Evolutionary conservation across 2,888 invertebrate species (phyloP), one percentile per base, ranked within the genome.

Genomic region (Scaptomyza tumidula): DNA sequence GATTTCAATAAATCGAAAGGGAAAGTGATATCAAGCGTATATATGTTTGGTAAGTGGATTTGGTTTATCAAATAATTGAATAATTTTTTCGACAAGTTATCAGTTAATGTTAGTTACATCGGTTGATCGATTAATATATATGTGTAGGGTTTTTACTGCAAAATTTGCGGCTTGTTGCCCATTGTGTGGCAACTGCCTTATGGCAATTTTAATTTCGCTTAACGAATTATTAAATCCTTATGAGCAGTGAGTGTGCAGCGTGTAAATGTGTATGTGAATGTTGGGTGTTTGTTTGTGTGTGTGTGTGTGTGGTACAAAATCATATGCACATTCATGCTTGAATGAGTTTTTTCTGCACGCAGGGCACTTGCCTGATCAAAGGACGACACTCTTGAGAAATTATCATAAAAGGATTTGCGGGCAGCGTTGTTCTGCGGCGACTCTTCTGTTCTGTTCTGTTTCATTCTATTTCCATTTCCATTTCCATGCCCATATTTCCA

Each of bases 361-460:
- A 82, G 79, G 82, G 88, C 88, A 88, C 84, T 86, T 86, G 85
- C 88, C 83, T 90, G 90, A 90, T 90, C 91, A 90, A 90, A 90
- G 91, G 90, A 91, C 91, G 90, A 90, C 90, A 90, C 90, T 91
- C 90, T 89, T 90, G 90, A 90, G 91, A 90, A 90, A 90, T 90
- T 90, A 90, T 90, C 90, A 90, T 90, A 90, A 90, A 90, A 90
- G 90, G 90, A 88, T 88, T 88, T 87, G 82, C 77, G 81, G 89
- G 78, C 79, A 70, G 68, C 59, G 56, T 35, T 31, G 33, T 33
- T 29, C 29, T 29, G 6, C 55, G 27, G 35, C 41, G 60, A 56
- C 70, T 61, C 2, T 39, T 39, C 37, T 39, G 37, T 14, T 14
- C 16, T 10, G 41, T 16, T 16, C 41, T 16, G 41, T 41, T 41